Base-by-base conservation (phyloP, 2,888 invertebrate genomes). In the Napeogenes inachia region DNA sequence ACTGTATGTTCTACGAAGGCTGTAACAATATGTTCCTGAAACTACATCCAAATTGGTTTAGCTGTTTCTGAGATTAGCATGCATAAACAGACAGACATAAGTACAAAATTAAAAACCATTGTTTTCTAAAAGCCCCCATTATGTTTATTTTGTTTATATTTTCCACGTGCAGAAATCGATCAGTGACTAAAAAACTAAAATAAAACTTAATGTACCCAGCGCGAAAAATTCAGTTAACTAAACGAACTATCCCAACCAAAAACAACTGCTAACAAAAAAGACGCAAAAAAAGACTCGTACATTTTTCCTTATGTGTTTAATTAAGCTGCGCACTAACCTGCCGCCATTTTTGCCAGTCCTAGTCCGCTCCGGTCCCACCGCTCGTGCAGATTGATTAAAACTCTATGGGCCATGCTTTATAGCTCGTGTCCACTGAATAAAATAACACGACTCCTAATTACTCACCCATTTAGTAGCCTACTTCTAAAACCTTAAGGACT, bases 301-400 rank as follows among this genome's bases (percentile, higher is more conserved):
- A 89, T 91, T 91, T 21, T 91, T 91, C 91, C 91, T 91, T 90
- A 90, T 90, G 84, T 90, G 89, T 91, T 91, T 91, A 91, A 91
- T 91, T 91, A 91, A 90, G 85, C 82, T 76, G 76, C 73, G 68
- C 70, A 83, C 82, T 81, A 82, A 82, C 81, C 80, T 82, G 80
- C 81, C 78, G 83, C 86, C 86, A 88, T 89, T 89, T 89, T 89
- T 89, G 87, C 85, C 21, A 21, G 21, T 21, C 21, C 21, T 21
- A 21, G 21, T 21, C 21, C 21, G 21, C 21, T 82, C 82, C 2
- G 10, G 42, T 85, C 86, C 85, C 85, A 82, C 75, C 86, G 83
- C 81, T 84, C 85, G 85, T 85, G 89, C 89, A 89, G 89, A 90
- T 89, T 90, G 89, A 89, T 90, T 90, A 89, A 90, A 90, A 89